Evolutionary conservation across 2,888 invertebrate species (phyloP), one percentile per base, ranked within the genome.

Genomic region (Clistopyga incitator): DNA sequence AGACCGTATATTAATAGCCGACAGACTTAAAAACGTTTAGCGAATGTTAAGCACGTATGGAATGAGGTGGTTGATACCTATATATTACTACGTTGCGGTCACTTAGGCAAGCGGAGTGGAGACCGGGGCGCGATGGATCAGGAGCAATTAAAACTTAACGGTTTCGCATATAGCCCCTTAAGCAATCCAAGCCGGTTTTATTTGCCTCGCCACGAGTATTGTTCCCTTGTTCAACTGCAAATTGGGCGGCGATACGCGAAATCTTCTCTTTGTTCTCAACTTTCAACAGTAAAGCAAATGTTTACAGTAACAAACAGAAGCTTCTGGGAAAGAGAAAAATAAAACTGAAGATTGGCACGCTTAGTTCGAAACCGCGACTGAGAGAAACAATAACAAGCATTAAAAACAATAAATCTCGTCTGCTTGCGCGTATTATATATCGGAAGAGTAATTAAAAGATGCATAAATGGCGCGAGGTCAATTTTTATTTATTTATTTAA

Each of bases 1-100:
- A 74, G 61, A 50, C 11, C 61, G 42, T 42, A 56, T 61, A 61
- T 34, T 61, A 50, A 75, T 76, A 64, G 76, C 74, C 56, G 54
- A 18, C 20, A 15, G 20, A 67, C 15, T 15, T 15, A 25, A 79
- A 54, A 25, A 52, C 47, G 64, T 64, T 47, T 38, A 20, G 56
- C 76, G 76, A 56, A 56, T 47, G 47, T 68, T 29, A 68, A 68
- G 56, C 18, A 29, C 25, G 76, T 38, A 50, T 56, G 67, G 45
- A 45, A 54, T n/a, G 59, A 59, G 59, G 29, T 29, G 29, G 59
- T 59, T 6, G 34, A n/a, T n/a, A 59, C 34, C 56, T 38, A 64
- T 20, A 20, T 38, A 18, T 18, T 20, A 20, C 42, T 2, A 20
- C 11, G 20, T 42, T 64, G 64, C 42, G 64, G 42, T 64, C 20